Evolutionary conservation across 2,113 vertebrate species (phyloP), one percentile per base, ranked within the genome.

Genomic region (Callospermophilus lateralis): DNA sequence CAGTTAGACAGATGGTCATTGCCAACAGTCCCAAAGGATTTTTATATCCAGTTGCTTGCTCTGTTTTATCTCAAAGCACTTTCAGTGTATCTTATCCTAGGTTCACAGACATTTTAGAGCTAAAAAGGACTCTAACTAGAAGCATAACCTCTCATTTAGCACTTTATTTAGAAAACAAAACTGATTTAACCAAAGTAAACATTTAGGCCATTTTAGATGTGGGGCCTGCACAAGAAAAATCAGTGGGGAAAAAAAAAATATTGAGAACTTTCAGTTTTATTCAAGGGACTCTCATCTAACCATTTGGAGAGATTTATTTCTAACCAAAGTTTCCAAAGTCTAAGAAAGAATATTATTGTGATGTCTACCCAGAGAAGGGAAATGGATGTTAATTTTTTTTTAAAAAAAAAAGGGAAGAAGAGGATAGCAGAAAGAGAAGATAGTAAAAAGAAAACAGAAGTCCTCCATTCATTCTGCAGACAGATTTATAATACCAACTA

Each of bases 121-220:
- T 90, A 83, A 91, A 93, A 67, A 84, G n/a, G 48, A 90, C 78
- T 84, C 70, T 93, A 89, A 93, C 90, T 77, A 76, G 84, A 89
- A 93, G 94, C 48, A 84, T 79, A 93, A 95, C 58, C 92, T 34
- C 10, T 96, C 58, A 67, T 84, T 93, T 96, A 89, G 74, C 34
- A 93, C 70, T 95, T 97, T 97, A 97, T 97, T 97, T 95, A 91
- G 95, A 91, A 96, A 96, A 95, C 72, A 98, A 97, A 92, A 72
- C 87, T 72, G 79, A 95, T 55, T 94, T 97, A 80, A 95, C 79
- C 51, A 95, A 95, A 97, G 97, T 79, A 88, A 97, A 94, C 70
- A 39, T 91, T 89, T 79, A 86, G 84, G 10, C 61, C 84, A 93
- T 70, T 70, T 95, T 94, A 95, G 53, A 95, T 78, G n/a, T 37